A percentile compares a stretch with the other conserved stretches of the same genome.
phyloP scores from a whole-genome alignment of 2,797 vertebrate genomes.

The Hipposideros larvatus region DNA sequence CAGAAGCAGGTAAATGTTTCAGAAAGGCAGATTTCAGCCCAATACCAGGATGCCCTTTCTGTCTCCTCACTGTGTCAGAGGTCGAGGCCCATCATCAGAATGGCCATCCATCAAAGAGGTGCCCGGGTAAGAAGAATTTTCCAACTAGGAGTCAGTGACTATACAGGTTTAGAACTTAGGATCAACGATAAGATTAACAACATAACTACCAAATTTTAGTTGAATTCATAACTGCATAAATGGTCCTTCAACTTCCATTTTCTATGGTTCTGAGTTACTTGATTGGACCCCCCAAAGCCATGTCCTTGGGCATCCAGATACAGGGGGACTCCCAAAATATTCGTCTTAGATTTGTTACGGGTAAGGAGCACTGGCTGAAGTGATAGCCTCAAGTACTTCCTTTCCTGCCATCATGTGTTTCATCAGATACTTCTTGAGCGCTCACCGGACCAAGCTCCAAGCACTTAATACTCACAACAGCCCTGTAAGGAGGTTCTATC shows the following conservation, averaged over 20 bases:
- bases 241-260: background rate
- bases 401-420: background rate
- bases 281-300: background rate
- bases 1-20: background rate
- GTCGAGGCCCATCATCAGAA: background rate
- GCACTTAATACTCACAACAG: background rate
- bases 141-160: background rate
- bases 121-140: background rate
- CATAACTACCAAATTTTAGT: background rate
- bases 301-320: background rate
- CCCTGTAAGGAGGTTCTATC: background rate
- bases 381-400: background rate
- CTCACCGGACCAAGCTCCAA: background rate
- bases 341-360: background rate
- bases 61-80: fast-evolving
- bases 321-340: background rate
- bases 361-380: background rate
- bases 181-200: background rate
- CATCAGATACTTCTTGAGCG: background rate
- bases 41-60: fast-evolving
- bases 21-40: background rate
- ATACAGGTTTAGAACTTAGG: background rate
- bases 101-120: background rate
- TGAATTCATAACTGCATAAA: background rate
- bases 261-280: background rate